Evolutionary conservation across 37 sponge, comb jelly and placozoan species (phyloP).

Genomic region (Diacarnus erythraeanus): DNA sequence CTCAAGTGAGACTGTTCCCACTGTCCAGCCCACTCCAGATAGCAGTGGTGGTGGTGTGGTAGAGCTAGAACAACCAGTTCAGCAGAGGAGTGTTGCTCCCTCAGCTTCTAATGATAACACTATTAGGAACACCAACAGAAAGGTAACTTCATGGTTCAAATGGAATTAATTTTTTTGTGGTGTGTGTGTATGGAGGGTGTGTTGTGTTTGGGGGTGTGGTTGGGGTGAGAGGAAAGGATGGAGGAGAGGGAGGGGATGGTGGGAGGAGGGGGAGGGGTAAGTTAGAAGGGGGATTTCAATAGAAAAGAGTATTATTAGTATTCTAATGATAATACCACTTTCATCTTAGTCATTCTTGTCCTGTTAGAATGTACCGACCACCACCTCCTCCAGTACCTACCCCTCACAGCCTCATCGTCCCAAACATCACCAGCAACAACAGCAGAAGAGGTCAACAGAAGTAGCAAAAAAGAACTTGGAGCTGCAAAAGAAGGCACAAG

Average conservation of each 20-base stretch:
- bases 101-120: neutral
- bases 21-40: neutral
- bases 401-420: neutral
- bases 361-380: neutral
- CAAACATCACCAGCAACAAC: neutral
- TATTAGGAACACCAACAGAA: neutral
- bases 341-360: neutral
- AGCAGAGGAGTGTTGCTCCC: too few species aligned
- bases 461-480: constrained; percentile 60
- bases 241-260: too few species aligned
- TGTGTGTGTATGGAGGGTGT: too few species aligned
- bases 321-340: neutral
- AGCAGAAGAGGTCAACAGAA: constrained; percentile 14
- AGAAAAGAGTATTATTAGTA: too few species aligned
- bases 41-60: neutral
- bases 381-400: neutral
- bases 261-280: too few species aligned
- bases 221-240: neutral
- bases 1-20: neutral
- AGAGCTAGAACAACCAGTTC: neutral
- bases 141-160: neutral
- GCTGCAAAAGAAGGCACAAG: constrained; percentile 67
- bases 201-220: neutral
- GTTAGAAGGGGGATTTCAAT: too few species aligned
- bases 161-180: too few species aligned